phyloP scores from a whole-genome alignment of 1,140 invertebrate genomes.

The Drosophila novamexicana region DNA sequence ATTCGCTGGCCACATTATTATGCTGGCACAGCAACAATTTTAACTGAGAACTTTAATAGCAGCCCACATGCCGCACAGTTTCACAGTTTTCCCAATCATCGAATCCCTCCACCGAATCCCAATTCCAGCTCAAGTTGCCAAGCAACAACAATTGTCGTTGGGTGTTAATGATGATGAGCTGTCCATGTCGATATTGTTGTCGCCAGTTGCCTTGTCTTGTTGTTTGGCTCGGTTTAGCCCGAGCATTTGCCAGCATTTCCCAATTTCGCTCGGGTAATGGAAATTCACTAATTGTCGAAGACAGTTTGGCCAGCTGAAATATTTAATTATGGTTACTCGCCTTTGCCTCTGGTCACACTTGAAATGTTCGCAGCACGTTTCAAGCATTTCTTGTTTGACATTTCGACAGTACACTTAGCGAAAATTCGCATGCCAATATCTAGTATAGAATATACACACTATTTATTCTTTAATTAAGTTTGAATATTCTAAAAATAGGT shows the following conservation, averaged over 20 bases:
- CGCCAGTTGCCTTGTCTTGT: conserved; percentile 2
- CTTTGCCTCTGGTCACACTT: conserved; percentile 2
- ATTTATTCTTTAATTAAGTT: too few relatives aligned
- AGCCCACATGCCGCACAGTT: conserved; percentile 30
- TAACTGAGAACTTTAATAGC: conserved; percentile 39
- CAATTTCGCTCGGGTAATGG: conserved; percentile 39
- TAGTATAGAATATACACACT: neutral
- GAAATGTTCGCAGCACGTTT: conserved; percentile 11
- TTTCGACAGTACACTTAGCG: neutral
- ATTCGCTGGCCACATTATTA: conserved; percentile 74
- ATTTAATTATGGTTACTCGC: conserved; percentile 73
- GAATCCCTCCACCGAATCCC: conserved; percentile 2
- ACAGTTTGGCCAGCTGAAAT: conserved; percentile 56
- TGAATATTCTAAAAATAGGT: too few relatives aligned
- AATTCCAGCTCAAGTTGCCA: conserved; percentile 28
- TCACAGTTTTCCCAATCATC: neutral
- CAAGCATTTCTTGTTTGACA: neutral
- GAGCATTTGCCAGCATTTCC: conserved; percentile 21
- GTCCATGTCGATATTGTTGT: conserved; percentile 32
- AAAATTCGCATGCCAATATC: neutral
- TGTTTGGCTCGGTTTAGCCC: conserved; percentile 3
- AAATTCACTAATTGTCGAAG: conserved; percentile 70
- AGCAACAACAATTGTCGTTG: conserved; percentile 57
- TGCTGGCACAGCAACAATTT: conserved; percentile 75
- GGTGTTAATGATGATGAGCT: conserved; percentile 81